Evolutionary conservation across 2,113 vertebrate genomes (phyloP).

Genomic region (Phycodurus eques): DNA sequence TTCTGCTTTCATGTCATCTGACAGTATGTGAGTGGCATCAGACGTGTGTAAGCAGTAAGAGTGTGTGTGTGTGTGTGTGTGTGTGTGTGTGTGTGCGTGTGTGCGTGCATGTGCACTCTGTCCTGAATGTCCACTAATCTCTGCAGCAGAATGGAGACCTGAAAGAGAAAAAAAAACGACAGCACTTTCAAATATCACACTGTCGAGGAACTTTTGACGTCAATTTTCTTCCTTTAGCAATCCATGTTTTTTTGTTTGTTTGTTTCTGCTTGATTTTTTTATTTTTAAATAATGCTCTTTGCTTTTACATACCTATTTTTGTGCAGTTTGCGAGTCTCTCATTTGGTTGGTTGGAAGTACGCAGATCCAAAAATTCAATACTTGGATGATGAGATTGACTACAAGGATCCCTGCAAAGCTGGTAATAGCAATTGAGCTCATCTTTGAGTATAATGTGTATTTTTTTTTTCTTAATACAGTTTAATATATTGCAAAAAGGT

Average conservation of each 20-base stretch:
- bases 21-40: constrained; percentile 37
- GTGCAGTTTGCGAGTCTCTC: constrained; percentile 46
- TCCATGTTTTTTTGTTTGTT: background rate
- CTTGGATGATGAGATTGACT: constrained; percentile 65
- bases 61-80: constrained; percentile 3
- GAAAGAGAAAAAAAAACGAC: constrained; percentile 29
- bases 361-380: constrained; percentile 39
- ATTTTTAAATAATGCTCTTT: constrained; percentile 53
- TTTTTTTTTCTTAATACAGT: background rate
- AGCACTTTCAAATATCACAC: constrained; percentile 39
- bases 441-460: constrained; percentile 1
- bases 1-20: background rate
- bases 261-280: background rate
- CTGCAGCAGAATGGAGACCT: constrained; percentile 62
- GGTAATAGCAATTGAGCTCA: constrained; percentile 52
- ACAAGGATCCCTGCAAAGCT: constrained; percentile 78
- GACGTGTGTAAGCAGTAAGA: constrained; percentile 23
- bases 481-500: background rate
- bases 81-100: background rate
- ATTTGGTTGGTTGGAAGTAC: constrained; percentile 40
- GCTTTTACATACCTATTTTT: constrained; percentile 44
- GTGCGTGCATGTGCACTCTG: constrained; percentile 20
- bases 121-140: constrained; percentile 52
- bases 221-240: background rate
- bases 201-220: constrained; percentile 27